Conservation (phyloP, 2,888 invertebrate species). For the Tipula vernalis region DNA sequence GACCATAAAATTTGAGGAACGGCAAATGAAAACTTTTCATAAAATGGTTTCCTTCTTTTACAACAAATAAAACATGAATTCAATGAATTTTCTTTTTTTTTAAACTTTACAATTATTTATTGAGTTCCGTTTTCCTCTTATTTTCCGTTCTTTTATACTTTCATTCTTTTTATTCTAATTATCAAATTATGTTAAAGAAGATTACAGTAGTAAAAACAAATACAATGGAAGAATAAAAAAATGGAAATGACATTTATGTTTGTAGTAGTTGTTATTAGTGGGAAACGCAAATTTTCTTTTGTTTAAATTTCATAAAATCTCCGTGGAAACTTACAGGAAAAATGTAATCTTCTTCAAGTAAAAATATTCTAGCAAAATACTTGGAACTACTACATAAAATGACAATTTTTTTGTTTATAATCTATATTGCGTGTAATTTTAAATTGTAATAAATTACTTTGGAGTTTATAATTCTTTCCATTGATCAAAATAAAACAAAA, state of each 20-base stretch:
- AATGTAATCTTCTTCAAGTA: not conserved
- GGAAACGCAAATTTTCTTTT: not conserved
- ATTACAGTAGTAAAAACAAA: not conserved
- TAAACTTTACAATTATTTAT: not conserved
- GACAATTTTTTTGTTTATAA: too few species aligned
- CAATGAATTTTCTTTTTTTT: not conserved
- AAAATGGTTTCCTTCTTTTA: not conserved
- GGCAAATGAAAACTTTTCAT: not conserved
- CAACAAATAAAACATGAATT: not conserved
- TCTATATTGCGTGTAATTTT: not conserved
- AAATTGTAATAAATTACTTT: too few species aligned
- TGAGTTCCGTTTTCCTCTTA: not conserved
- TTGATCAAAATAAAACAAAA: too few species aligned
- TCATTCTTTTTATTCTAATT: not conserved
- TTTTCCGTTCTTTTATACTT: not conserved
- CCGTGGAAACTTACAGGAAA: not conserved
- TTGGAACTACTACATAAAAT: not conserved
- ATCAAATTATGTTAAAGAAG: not conserved
- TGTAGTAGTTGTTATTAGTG: not conserved
- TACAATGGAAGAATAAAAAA: not conserved
- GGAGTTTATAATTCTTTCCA: too few species aligned
- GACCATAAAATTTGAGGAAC: constrained; percentile 4
- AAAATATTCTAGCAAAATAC: not conserved
- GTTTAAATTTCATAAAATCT: not conserved
- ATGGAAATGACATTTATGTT: not conserved